phyloP scores from a whole-genome alignment of 2,113 vertebrate species.

The Oryzias javanicus region DNA sequence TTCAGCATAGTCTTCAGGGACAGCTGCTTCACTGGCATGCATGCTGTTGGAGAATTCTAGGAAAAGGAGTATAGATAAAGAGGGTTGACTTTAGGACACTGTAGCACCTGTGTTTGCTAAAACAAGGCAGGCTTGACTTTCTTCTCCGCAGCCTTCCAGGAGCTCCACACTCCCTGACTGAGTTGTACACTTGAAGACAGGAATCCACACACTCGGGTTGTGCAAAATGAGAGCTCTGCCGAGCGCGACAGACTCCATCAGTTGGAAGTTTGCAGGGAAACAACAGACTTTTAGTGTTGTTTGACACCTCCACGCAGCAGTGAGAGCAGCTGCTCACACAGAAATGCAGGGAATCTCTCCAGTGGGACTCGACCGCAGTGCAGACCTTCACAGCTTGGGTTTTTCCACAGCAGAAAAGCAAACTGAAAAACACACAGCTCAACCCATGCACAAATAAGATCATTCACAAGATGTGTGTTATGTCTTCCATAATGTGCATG shows the following conservation, averaged over 20 bases:
- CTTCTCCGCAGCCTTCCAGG: conserved; percentile 28
- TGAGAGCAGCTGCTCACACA: conserved; percentile 53
- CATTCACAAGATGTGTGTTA: not conserved
- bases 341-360: conserved; percentile 32
- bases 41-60: conserved; percentile 43
- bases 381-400: conserved; percentile 27
- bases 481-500: conserved; percentile 23
- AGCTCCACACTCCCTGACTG: conserved; percentile 33
- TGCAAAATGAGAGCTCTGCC: not conserved
- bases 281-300: not conserved
- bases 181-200: conserved; percentile 7
- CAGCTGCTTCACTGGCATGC: conserved; percentile 42
- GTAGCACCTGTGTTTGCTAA: conserved; percentile 69
- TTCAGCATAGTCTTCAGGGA: conserved; percentile 35
- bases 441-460: not conserved
- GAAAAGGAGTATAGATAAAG: conserved; percentile 32
- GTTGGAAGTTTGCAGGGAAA: conserved; percentile 17
- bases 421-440: not conserved
- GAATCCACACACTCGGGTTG: conserved; percentile 1
- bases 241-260: not conserved
- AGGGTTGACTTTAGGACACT: conserved; percentile 46
- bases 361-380: conserved; percentile 38
- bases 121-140: conserved; percentile 48
- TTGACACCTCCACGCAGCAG: not conserved
- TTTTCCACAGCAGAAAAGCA: conserved; percentile 52